Conservation (phyloP, 2,797 vertebrate genomes). For the Psittacula derbiana region DNA sequence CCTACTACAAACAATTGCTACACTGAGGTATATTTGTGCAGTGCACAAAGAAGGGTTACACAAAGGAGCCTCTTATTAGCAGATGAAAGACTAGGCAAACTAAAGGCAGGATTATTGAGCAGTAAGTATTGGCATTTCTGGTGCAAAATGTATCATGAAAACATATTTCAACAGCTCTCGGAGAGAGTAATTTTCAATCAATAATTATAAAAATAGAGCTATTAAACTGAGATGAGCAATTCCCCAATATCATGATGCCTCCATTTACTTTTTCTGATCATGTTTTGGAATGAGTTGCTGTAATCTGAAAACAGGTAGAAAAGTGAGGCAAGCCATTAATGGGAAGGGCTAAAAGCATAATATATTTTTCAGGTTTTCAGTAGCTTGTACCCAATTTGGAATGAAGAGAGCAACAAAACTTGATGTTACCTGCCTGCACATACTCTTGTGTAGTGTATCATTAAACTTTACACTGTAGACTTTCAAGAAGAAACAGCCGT, state of each 20-base stretch:
- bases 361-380: background rate
- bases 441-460: background rate
- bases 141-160: background rate
- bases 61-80: background rate
- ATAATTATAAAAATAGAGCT: background rate
- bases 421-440: background rate
- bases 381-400: background rate
- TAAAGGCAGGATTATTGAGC: background rate
- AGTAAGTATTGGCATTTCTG: background rate
- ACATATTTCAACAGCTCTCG: background rate
- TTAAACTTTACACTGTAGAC: background rate
- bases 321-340: background rate
- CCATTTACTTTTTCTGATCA: slow-evolving; percentile 30
- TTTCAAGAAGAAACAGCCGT: background rate
- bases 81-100: background rate
- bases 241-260: background rate
- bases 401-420: background rate
- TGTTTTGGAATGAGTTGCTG: background rate
- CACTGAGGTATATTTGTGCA: background rate
- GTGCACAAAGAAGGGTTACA: background rate
- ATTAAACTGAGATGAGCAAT: slow-evolving; percentile 10
- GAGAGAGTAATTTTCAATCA: background rate
- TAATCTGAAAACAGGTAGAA: background rate
- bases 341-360: background rate
- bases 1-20: background rate